Conservation (phyloP, 53 echinoderm and acorn worm species). For the Zoroaster sp. region DNA sequence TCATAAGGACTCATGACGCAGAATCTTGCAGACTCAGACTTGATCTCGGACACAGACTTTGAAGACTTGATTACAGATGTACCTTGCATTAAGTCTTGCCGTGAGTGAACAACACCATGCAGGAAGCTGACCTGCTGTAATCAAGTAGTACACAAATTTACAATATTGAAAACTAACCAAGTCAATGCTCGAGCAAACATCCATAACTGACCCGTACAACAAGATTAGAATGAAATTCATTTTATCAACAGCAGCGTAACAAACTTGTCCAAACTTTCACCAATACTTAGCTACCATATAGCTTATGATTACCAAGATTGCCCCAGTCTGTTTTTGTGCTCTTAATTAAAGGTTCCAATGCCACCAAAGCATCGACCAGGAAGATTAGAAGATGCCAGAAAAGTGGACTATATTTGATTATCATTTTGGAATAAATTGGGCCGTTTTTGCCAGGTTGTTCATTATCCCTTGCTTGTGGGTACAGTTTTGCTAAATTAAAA, state of each 20-base stretch:
- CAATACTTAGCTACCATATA: not conserved
- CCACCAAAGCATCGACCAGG: not conserved
- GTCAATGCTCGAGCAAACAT: not conserved
- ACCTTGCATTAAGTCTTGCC: too few relatives aligned
- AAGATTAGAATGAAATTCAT: not conserved
- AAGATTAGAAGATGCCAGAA: not conserved
- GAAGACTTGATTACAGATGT: too few relatives aligned
- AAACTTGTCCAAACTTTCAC: constrained; percentile 14
- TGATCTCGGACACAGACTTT: too few relatives aligned
- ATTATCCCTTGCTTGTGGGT: constrained; percentile 5
- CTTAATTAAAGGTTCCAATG: constrained; percentile 6
- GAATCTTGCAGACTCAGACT: too few relatives aligned
- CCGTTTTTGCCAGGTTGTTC: not conserved
- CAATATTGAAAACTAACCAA: not conserved
- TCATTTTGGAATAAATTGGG: not conserved
- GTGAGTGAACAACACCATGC: too few relatives aligned
- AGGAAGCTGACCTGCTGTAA: too few relatives aligned
- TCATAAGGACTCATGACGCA: too few relatives aligned
- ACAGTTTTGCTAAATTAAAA: constrained; percentile 36
- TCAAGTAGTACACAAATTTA: too few relatives aligned
- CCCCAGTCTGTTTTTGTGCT: not conserved
- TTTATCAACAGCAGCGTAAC: not conserved
- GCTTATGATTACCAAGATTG: not conserved
- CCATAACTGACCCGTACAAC: not conserved
- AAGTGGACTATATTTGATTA: not conserved